phyloP scores from a whole-genome alignment of 2,113 vertebrate species.

The Balaeniceps rex region DNA sequence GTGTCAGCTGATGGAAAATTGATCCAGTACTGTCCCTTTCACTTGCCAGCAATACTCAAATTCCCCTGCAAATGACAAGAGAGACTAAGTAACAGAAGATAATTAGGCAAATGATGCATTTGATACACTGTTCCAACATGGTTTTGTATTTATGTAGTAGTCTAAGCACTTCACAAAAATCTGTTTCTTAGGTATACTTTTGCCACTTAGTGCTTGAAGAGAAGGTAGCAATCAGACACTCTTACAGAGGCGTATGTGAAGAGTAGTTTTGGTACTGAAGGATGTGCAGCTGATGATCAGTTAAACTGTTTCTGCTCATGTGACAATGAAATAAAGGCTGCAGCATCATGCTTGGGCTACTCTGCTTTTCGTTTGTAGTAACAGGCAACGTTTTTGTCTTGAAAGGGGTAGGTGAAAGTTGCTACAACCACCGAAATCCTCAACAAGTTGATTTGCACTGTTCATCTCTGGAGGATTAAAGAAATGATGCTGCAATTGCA shows the following conservation, averaged over 20 bases:
- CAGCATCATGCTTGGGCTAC: not conserved
- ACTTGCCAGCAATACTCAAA: not conserved
- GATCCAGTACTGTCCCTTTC: not conserved
- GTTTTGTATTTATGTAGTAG: not conserved
- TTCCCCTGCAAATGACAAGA: not conserved
- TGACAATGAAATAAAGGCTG: not conserved
- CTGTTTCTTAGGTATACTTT: not conserved
- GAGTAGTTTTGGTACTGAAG: not conserved
- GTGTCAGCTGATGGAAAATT: not conserved
- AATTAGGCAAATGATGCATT: not conserved
- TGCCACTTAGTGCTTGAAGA: not conserved
- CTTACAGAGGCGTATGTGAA: not conserved
- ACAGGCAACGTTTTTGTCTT: not conserved
- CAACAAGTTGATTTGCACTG: not conserved
- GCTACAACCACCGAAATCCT: fast-evolving
- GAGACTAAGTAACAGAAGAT: not conserved
- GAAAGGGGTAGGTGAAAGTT: not conserved
- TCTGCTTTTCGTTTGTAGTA: not conserved
- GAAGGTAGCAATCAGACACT: not conserved
- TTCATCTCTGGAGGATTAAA: not conserved
- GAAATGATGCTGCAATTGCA: not conserved
- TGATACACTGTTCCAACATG: not conserved
- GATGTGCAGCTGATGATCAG: not conserved
- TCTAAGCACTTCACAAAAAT: not conserved
- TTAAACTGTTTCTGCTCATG: not conserved